Conservation (phyloP, 2,797 vertebrate species). For the Falco cherrug region DNA sequence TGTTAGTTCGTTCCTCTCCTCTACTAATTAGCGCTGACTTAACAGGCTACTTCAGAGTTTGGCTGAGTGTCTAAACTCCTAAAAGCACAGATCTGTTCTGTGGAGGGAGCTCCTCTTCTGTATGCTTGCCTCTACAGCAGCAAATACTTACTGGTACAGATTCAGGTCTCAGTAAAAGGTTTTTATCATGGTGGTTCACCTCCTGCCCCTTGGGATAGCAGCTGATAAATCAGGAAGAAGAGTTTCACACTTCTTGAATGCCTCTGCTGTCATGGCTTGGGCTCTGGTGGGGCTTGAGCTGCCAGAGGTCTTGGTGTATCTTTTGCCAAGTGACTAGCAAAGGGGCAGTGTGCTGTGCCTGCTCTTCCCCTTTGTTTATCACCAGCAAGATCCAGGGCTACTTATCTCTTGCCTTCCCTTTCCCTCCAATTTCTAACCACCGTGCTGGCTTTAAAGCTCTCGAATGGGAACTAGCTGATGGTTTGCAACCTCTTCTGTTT, state of each 20-base stretch:
- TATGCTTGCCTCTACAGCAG: neutral
- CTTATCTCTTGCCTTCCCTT: neutral
- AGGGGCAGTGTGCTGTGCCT: neutral
- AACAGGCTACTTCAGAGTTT: conserved; percentile 2
- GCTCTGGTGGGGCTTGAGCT: neutral
- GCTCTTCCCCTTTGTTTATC: neutral
- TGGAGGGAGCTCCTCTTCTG: neutral
- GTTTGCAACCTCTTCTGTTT: neutral
- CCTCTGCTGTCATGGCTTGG: neutral
- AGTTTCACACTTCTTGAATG: neutral
- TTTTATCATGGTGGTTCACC: conserved; percentile 34
- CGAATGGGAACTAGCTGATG: accelerated
- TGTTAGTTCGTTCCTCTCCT: neutral
- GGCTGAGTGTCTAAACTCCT: neutral
- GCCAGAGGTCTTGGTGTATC: neutral
- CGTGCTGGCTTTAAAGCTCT: neutral
- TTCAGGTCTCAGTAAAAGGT: conserved; percentile 16
- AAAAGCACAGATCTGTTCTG: neutral
- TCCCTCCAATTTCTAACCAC: neutral
- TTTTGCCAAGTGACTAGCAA: accelerated
- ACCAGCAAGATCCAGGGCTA: neutral
- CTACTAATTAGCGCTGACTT: conserved; percentile 28
- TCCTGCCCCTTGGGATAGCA: conserved; percentile 13
- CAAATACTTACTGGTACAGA: neutral
- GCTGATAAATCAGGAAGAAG: conserved; percentile 17